Evolutionary conservation across 2,888 invertebrate species (phyloP), one percentile per base, ranked within the genome.

Genomic region (Anodontia alba): DNA sequence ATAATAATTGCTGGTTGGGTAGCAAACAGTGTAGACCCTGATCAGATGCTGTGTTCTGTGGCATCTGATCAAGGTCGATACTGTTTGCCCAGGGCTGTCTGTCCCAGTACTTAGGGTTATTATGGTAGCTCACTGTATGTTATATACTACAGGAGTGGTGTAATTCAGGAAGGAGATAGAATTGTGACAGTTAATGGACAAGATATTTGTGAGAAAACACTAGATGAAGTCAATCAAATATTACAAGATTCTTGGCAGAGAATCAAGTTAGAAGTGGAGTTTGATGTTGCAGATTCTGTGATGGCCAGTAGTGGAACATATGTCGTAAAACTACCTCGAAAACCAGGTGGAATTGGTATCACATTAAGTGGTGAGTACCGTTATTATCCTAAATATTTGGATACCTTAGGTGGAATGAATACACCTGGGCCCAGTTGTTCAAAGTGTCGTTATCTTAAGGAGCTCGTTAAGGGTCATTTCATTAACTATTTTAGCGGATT

Each of bases 301-400:
- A 97, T 98, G 85, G 98, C 98, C 1, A 97, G 97, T 7, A 97
- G 97, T 89, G 98, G 98, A 0, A 97, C 98, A 0, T 98, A 98
- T 93, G 97, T 97, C 84, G 98, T 99, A 0, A 97, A 98, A 94
- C 95, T 99, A 72, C 97, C 97, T 5, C 95, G 95, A 88, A 94
- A 94, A 84, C 96, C 96, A 51, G 92, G 92, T 17, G 98, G 98
- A 5, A 95, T 99, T 20, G 99, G 99, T 1, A 96, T 99, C 51
- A 98, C 98, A n/a, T 97, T 98, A 10, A 97, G 97, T 93, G 97
- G 97, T 96, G 95, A 92, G 91, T 85, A 12, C 23, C 42, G 67
- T 74, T 12, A 49, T 5, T 23, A 20, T n/a, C n/a, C n/a, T n/a
- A n/a, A n/a, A n/a, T n/a, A n/a, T n/a, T n/a, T n/a, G n/a, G n/a